Base-by-base conservation (phyloP, 2,797 vertebrate species). In the Urosaurus nigricauda region DNA sequence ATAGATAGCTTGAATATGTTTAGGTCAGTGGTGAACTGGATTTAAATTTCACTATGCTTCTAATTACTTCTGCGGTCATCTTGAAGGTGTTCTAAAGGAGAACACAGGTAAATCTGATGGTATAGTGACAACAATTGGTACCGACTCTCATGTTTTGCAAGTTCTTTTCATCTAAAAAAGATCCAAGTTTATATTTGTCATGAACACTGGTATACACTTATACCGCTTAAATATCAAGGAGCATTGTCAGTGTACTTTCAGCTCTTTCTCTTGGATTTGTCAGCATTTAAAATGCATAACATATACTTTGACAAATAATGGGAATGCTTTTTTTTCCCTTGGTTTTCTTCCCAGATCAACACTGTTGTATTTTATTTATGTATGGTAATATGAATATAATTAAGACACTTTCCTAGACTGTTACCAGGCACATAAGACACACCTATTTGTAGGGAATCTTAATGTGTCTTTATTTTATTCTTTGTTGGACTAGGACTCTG, bases 141-240 rank as follows among this genome's bases (percentile, higher is more conserved):
- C 37, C 4, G 43, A 19, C 47, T 73, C 16, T 56, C 37, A 58
- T 35, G 51, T 88, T 5, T 84, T 84, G 84, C 75, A 71, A 56
- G 24, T 70, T 71, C 29, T 84, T 79, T 84, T 88, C 63, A 88
- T 84, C 75, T 79, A 79, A 51, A 71, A 58, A n/a, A n/a, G n/a
- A 47, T 16, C 17, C 32, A 56, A 71, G 63, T 47, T 26, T 37
- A 60, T 60, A 77, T 87, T 86, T 79, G 68, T 37, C 53, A 24
- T 80, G 40, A 56, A 70, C 5, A 2, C 8, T 53, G 24, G 80
- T 58, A 80, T 53, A 80, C 21, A 80, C 26, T 35, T 56, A 87
- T 58, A 13, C 53, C 47, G 5, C 75, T 84, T 70, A 58, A 43
- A 70, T 56, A 63, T 84, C 68, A 71, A 24, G 53, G 32, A 63